phyloP scores from a whole-genome alignment of 1,140 invertebrate species.

The Aphelinus certus region DNA sequence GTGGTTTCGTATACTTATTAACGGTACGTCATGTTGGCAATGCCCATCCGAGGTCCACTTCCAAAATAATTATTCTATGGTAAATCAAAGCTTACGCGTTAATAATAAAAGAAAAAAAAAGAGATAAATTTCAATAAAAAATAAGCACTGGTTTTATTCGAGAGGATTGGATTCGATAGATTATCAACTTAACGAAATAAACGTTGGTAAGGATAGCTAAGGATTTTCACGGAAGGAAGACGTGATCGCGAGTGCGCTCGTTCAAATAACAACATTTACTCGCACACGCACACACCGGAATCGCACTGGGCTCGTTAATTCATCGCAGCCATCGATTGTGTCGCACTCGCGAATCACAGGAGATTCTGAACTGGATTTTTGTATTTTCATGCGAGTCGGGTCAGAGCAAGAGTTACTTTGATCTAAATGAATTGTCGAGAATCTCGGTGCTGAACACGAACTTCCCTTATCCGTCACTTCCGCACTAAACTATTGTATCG shows the following conservation, averaged over 20 bases:
- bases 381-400: not conserved
- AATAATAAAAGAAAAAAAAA: too few species aligned
- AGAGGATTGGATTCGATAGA: too few species aligned
- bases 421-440: slow-evolving; percentile 28
- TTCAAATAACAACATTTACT: not conserved
- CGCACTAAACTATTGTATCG: slow-evolving; percentile 56
- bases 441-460: slow-evolving; percentile 40
- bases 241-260: not conserved
- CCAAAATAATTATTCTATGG: slow-evolving; percentile 6
- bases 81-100: not conserved
- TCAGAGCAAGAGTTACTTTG: too few species aligned
- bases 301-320: too few species aligned
- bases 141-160: too few species aligned
- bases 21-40: slow-evolving; percentile 33
- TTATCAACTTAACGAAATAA: too few species aligned
- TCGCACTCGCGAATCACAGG: not conserved
- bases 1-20: slow-evolving; percentile 54
- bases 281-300: not conserved
- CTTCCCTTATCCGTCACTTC: slow-evolving; percentile 43
- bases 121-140: too few species aligned
- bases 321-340: too few species aligned
- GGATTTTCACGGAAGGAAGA: not conserved
- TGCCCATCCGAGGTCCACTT: slow-evolving; percentile 17
- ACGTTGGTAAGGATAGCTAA: not conserved
- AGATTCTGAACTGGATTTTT: slow-evolving; percentile 12